A percentile compares a stretch with the other conserved stretches of the same genome.
These are phyloP conservation scores for Alca torda DNA, from an alignment of 2,797 vertebrate genomes.

Conservation along the genomic window DNA sequence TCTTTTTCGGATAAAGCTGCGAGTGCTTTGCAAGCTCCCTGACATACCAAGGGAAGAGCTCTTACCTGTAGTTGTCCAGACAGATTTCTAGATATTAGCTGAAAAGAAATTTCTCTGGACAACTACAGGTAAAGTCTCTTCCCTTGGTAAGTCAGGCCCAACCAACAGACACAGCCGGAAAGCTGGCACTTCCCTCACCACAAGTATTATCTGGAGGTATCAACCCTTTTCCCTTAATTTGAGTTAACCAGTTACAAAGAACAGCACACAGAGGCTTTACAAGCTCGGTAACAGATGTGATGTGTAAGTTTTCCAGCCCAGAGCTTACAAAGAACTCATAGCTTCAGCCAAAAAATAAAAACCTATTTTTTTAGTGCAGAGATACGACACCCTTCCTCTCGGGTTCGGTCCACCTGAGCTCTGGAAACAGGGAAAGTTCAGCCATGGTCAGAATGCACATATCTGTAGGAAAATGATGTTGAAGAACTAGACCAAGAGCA, in stretches of 20 bases:
- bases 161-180: neutral
- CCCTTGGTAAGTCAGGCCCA: neutral
- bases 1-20: neutral
- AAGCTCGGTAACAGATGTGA: neutral
- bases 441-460: too few species aligned
- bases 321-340: neutral
- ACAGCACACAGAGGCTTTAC: neutral
- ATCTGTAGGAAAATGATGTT: neutral
- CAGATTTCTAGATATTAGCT: neutral
- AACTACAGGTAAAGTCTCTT: neutral
- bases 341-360: neutral
- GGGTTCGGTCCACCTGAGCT: neutral
- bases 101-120: neutral
- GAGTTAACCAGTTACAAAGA: neutral
- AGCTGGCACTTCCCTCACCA: neutral
- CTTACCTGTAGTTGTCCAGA: neutral
- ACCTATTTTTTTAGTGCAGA: neutral
- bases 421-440: neutral
- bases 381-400: too few species aligned
- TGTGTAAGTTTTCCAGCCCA: neutral
- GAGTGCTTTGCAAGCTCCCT: neutral
- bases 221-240: neutral
- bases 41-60: neutral
- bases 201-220: neutral
- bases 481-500: neutral